Conservation (phyloP, 1,140 invertebrate species). For the Apis florea region DNA sequence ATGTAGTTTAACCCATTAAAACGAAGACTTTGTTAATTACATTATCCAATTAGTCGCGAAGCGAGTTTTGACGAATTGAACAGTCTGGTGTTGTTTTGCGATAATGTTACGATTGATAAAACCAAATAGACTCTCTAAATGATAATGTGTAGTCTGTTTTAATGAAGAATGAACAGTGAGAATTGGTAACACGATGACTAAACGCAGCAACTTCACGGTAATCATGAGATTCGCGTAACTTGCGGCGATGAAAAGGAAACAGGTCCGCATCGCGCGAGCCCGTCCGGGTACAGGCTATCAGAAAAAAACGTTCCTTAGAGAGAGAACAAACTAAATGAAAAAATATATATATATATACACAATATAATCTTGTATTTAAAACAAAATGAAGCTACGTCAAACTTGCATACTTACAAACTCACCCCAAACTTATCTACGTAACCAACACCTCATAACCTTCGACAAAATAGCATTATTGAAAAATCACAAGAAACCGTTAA, state of each 20-base stretch:
- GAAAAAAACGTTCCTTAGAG: slow-evolving; percentile 24
- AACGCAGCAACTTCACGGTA: slow-evolving; percentile 29
- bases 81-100: slow-evolving; percentile 22
- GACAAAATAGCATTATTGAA: slow-evolving; percentile 41
- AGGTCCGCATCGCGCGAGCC: slow-evolving; percentile 28
- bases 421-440: slow-evolving; percentile 31
- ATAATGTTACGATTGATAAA: slow-evolving; percentile 44
- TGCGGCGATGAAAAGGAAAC: slow-evolving; percentile 32
- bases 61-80: slow-evolving; percentile 3
- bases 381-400: slow-evolving; percentile 11
- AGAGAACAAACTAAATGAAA: slow-evolving; percentile 22
- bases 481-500: slow-evolving; percentile 65
- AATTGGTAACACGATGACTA: slow-evolving; percentile 22
- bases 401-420: slow-evolving; percentile 23
- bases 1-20: slow-evolving; percentile 57
- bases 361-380: background rate
- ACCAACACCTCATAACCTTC: slow-evolving; percentile 40
- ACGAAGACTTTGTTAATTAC: slow-evolving; percentile 51
- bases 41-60: slow-evolving; percentile 61
- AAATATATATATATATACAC: background rate
- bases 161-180: slow-evolving; percentile 17
- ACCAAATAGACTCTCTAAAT: slow-evolving; percentile 18
- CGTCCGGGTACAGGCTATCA: slow-evolving; percentile 21
- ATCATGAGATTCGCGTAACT: slow-evolving; percentile 31
- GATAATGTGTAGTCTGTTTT: slow-evolving; percentile 31